Percentiles rank a stretch among this genome's conserved stretches.
Conservation (phyloP, 2,888 invertebrate genomes). For the Alsophila aescularia region DNA sequence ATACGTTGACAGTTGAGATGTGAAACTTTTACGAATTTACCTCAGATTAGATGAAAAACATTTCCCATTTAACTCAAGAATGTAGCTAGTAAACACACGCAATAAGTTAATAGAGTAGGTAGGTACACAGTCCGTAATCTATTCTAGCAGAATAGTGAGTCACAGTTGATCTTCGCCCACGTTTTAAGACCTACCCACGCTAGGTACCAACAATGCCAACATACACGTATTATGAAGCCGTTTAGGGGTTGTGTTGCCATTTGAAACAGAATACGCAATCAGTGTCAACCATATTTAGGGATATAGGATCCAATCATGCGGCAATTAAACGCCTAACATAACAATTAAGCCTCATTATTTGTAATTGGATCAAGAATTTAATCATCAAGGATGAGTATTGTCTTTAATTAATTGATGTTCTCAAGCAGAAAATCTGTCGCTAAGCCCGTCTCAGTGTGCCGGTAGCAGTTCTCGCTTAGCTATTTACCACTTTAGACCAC, state of each 20-base stretch:
- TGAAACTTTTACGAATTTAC: no score
- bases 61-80: constrained; percentile 31
- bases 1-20: no score
- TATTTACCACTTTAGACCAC: no score
- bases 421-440: no score
- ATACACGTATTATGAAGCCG: not conserved
- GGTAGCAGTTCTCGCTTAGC: no score
- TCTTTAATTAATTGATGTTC: no score
- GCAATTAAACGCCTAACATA: not conserved
- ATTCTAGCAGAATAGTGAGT: constrained; percentile 37
- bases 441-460: no score
- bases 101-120: constrained; percentile 50
- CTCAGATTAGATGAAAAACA: no score
- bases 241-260: constrained; percentile 8
- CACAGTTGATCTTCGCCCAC: constrained; percentile 55
- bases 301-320: not conserved
- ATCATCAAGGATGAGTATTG: no score
- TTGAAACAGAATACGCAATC: constrained; percentile 3
- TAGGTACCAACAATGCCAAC: not conserved
- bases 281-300: constrained; percentile 10
- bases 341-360: not conserved
- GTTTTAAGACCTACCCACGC: constrained; percentile 25
- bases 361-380: no score
- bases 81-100: constrained; percentile 48
- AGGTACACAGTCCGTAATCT: constrained; percentile 3